These are phyloP conservation scores for Eledona agricola DNA, from an alignment of 2,888 invertebrate species.

Conservation along the genomic window DNA sequence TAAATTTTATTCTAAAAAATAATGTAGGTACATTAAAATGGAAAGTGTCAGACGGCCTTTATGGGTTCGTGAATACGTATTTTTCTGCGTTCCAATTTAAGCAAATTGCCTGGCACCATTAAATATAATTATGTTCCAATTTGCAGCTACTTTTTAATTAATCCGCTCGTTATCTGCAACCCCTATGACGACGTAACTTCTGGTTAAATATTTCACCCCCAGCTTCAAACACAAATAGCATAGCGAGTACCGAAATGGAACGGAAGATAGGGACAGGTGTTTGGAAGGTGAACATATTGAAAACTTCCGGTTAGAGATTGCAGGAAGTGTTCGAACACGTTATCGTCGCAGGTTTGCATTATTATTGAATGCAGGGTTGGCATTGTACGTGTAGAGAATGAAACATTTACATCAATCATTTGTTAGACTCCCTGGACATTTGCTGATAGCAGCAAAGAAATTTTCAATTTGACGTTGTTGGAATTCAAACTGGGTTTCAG, in stretches of 20 bases:
- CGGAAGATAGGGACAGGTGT: slow-evolving; percentile 32
- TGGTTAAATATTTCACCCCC: no score
- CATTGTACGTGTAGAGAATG: slow-evolving; percentile 25
- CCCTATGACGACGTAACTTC: slow-evolving; percentile 18
- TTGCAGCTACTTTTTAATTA: no score
- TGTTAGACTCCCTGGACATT: slow-evolving; percentile 10
- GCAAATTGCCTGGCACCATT: no score
- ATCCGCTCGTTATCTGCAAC: no score
- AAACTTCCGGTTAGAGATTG: slow-evolving; percentile 38
- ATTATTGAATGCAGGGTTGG: slow-evolving; percentile 25
- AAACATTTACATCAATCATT: slow-evolving; percentile 22
- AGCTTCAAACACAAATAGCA: slow-evolving; percentile 12
- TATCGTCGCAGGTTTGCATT: slow-evolving; percentile 34
- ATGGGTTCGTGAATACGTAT: no score
- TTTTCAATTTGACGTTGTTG: slow-evolving; percentile 3
- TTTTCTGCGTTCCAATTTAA: no score
- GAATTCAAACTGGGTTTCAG: no score
- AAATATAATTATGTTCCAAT: no score
- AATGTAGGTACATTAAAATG: no score
- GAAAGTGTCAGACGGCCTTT: no score
- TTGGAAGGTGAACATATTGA: slow-evolving; percentile 37
- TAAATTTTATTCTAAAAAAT: no score
- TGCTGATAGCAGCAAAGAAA: neutral
- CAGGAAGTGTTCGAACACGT: slow-evolving; percentile 36
- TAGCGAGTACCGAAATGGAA: slow-evolving; percentile 20